Evolutionary conservation across 64 coral and sea anemone genomes (phyloP).

Genomic region (Montipora efflorescens): DNA sequence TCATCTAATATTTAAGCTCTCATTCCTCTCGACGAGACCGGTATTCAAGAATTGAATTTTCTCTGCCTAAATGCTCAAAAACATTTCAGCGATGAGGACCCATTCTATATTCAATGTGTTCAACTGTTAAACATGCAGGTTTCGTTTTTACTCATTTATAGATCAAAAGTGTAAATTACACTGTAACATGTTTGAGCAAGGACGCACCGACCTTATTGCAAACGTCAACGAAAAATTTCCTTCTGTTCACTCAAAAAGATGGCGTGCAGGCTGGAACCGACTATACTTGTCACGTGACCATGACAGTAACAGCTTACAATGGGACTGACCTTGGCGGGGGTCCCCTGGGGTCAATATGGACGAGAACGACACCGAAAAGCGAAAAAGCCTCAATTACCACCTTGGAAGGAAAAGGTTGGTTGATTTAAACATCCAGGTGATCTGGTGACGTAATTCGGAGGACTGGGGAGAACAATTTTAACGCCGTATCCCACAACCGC

Average conservation of each 20-base stretch:
- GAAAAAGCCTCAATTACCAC: constrained; percentile 85
- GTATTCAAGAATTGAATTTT: not conserved
- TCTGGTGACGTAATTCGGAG: too few species aligned
- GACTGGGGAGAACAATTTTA: too few species aligned
- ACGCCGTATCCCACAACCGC: too few species aligned
- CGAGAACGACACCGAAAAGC: constrained; percentile 84
- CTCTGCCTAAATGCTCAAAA: not conserved
- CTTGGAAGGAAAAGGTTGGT: constrained; percentile 90
- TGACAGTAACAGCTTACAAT: constrained; percentile 85
- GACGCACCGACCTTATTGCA: constrained; percentile 69
- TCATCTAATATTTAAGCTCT: too few species aligned
- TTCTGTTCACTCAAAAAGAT: constrained; percentile 66
- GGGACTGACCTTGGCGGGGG: constrained; percentile 64
- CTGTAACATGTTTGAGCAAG: constrained; percentile 81
- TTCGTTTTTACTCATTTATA: not conserved
- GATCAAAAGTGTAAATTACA: constrained; percentile 73
- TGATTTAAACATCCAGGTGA: too few species aligned
- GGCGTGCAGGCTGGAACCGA: constrained; percentile 89
- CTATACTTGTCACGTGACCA: constrained; percentile 89
- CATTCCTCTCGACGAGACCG: too few species aligned
- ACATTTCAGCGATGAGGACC: not conserved
- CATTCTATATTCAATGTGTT: not conserved
- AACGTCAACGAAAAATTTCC: constrained; percentile 34
- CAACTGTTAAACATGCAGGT: not conserved
- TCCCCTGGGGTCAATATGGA: constrained; percentile 59